phyloP scores from a whole-genome alignment of 2,113 vertebrate species.

The Egretta garzetta region DNA sequence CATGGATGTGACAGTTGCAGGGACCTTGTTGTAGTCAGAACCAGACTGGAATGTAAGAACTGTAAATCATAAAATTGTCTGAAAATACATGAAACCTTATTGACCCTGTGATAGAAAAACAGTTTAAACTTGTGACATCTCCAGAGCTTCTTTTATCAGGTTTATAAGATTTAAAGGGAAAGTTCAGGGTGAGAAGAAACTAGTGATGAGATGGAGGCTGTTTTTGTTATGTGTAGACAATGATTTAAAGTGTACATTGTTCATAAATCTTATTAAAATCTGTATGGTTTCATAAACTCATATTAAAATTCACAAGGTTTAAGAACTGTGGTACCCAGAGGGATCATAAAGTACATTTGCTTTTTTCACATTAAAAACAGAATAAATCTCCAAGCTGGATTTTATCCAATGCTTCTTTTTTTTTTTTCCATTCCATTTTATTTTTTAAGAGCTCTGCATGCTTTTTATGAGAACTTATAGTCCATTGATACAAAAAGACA shows the following conservation, averaged over 20 bases:
- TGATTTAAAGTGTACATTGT: not conserved
- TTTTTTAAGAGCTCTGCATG: not conserved
- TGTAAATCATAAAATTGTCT: slow-evolving; percentile 36
- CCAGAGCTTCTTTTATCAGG: not conserved
- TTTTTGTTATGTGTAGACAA: not conserved
- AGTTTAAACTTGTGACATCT: slow-evolving; percentile 4
- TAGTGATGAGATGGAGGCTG: not conserved
- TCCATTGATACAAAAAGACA: not conserved
- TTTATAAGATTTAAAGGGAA: slow-evolving; percentile 50
- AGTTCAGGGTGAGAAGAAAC: slow-evolving; percentile 23
- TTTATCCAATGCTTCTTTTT: not conserved
- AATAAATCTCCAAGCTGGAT: slow-evolving; percentile 38
- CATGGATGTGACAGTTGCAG: slow-evolving; percentile 4
- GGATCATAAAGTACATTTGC: not conserved
- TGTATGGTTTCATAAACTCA: not conserved
- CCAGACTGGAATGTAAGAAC: slow-evolving; percentile 51
- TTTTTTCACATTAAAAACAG: not conserved
- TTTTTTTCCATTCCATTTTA: not conserved
- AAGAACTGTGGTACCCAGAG: slow-evolving; percentile 15
- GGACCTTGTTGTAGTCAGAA: slow-evolving; percentile 26
- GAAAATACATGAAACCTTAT: slow-evolving; percentile 11
- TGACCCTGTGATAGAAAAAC: not conserved
- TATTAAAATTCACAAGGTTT: slow-evolving; percentile 19
- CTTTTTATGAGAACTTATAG: not conserved
- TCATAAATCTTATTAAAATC: slow-evolving; percentile 40